Evolutionary conservation across 2,797 vertebrate genomes (phyloP), one percentile per base, ranked within the genome.

Genomic region (Novumbra hubbsi): DNA sequence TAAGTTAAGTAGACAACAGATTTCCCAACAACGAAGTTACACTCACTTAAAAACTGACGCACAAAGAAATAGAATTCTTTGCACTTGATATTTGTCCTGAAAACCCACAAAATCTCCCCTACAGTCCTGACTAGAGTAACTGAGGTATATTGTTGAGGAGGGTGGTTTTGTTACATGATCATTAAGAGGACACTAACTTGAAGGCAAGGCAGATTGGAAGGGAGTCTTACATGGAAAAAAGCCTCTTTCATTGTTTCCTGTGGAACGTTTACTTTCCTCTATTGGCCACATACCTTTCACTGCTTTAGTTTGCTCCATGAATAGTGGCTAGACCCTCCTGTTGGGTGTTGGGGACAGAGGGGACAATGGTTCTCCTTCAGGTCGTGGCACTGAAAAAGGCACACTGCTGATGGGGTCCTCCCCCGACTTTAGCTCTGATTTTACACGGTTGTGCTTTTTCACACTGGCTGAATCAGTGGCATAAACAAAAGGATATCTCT

Each of bases 391-490:
- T 84, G 85, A 89, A 88, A 90, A 93, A 91, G 85, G 74, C 87
- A 81, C 86, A 70, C 83, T 73, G 85, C 83, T 65, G 80, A 83
- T 70, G 83, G 87, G 91, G 81, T 91, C 91, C 91, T 89, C 91
- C 91, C 91, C 89, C 90, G 81, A 90, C 88, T 93, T 89, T 88
- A 83, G 81, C 84, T 79, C 91, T 89, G 88, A 94, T 94, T 94
- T 94, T 93, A 93, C 92, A 95, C 92, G 90, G 91, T 91, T 91
- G 88, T 86, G 92, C 93, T 91, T 91, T 92, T 93, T 91, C 92
- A 93, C 91, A 91, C 88, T 88, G 80, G 80, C 74, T 88, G 90
- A 93, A 87, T 93, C 89, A 84, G 80, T 80, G 84, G 73, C 71
- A 7, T 71, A 75, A 80, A 94, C 92, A 94, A 94, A 92, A 88